Conservation (phyloP, 1,140 invertebrate species). For the Bombyx mori region ASM3026992v2 NC_085115.1:6967501-6968000, state of each 20-base stretch:
- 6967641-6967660: conserved; percentile 14
- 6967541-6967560: conserved; percentile 5
- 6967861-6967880: not conserved
- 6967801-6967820: not conserved
- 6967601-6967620: conserved; percentile 9
- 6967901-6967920: too few species aligned
- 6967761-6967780: not conserved
- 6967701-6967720: conserved; percentile 9
- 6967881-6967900: too few species aligned
- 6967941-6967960: too few species aligned
- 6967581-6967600: conserved; percentile 9
- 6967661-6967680: conserved; percentile 9
- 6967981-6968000: too few species aligned
- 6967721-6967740: not conserved
- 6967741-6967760: not conserved
- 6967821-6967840: not conserved
- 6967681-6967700: conserved; percentile 8
- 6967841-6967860: not conserved
- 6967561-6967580: conserved; percentile 1
- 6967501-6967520: conserved; percentile 5
- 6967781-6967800: not conserved
- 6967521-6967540: conserved; percentile 7
- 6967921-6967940: too few species aligned
- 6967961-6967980: too few species aligned
- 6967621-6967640: conserved; percentile 11